Percentiles rank a stretch among this genome's conserved stretches.
Evolutionary conservation across 1,140 invertebrate genomes (phyloP).

Genomic region (Rhynchophorus ferrugineus): DNA sequence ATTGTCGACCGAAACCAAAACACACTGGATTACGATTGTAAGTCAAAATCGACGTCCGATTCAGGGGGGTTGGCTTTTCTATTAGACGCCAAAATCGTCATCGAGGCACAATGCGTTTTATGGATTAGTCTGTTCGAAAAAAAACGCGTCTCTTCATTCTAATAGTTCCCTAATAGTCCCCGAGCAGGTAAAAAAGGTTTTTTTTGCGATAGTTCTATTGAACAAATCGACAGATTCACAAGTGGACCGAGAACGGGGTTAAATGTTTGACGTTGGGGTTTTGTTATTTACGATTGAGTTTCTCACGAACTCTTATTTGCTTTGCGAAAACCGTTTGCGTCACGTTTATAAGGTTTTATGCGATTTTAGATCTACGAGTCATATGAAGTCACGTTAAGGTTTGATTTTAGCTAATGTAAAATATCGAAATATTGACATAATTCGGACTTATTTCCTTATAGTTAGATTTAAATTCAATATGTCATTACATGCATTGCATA

Average conservation of each 20-base stretch:
- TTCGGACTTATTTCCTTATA: too few relatives aligned
- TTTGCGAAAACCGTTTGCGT: too few relatives aligned
- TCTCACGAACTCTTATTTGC: background rate
- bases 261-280: background rate
- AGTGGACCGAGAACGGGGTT: slow-evolving; percentile 1
- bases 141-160: background rate
- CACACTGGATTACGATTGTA: slow-evolving; percentile 1
- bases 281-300: background rate
- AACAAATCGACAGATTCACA: slow-evolving; percentile 2
- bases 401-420: too few relatives aligned
- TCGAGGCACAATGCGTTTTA: background rate
- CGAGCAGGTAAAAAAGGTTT: background rate
- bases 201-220: slow-evolving; percentile 1
- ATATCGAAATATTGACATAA: too few relatives aligned
- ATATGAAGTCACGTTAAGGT: too few relatives aligned
- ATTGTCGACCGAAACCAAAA: background rate
- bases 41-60: background rate
- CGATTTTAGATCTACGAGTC: too few relatives aligned
- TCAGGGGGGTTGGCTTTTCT: background rate
- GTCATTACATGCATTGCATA: too few relatives aligned
- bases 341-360: too few relatives aligned
- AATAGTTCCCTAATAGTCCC: slow-evolving; percentile 1
- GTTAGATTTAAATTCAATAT: too few relatives aligned
- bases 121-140: background rate
- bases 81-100: background rate